Percentiles rank a stretch among this genome's conserved stretches.
Conservation (phyloP, 2,113 vertebrate genomes). For the Lontra canadensis region DNA sequence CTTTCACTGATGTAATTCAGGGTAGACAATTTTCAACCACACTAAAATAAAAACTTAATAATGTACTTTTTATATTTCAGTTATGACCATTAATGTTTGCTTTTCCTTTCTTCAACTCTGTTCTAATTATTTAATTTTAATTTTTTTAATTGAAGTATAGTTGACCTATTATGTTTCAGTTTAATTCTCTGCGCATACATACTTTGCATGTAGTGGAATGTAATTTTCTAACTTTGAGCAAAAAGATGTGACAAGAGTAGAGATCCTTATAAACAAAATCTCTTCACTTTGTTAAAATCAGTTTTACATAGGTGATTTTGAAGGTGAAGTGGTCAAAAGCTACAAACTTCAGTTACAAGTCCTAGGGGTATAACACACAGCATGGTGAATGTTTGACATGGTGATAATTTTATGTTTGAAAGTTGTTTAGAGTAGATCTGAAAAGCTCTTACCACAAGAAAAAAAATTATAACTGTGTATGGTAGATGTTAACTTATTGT, state of each 20-base stretch:
- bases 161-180: neutral
- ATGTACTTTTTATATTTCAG: neutral
- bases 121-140: neutral
- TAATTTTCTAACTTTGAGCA: neutral
- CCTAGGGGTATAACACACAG: neutral
- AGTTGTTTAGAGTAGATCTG: neutral
- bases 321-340: neutral
- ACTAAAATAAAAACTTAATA: neutral
- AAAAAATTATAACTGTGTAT: neutral
- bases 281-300: neutral
- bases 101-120: neutral
- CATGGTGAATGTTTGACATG: neutral
- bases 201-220: neutral
- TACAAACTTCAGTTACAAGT: neutral
- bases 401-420: neutral
- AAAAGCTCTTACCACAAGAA: neutral
- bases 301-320: neutral
- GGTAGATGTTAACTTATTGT: neutral
- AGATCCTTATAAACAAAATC: neutral
- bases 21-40: neutral
- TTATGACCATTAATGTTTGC: neutral
- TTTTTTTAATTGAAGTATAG: neutral
- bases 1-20: neutral
- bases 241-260: neutral
- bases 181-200: neutral